Percentiles rank a stretch among this genome's conserved stretches.
Evolutionary conservation across 2,797 vertebrate species (phyloP).

Genomic region (Malacoraja senta): DNA sequence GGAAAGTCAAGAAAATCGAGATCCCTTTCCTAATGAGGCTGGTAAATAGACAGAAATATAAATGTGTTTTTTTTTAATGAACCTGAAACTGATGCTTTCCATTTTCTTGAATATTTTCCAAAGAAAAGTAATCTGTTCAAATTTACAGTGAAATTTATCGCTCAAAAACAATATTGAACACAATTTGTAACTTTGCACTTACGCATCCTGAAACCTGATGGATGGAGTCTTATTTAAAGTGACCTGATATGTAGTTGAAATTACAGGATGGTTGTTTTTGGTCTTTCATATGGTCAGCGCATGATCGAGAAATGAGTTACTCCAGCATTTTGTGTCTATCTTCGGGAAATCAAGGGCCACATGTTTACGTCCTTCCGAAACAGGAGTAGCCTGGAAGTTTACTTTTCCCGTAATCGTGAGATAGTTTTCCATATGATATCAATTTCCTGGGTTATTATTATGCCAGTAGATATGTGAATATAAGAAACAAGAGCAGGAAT

Average conservation of each 20-base stretch:
- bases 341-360: background rate
- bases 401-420: background rate
- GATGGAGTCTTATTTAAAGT: background rate
- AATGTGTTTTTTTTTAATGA: constrained; percentile 20
- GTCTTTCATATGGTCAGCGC: background rate
- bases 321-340: too few species aligned
- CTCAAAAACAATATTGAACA: constrained; percentile 1
- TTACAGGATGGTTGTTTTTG: background rate
- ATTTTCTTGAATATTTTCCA: background rate
- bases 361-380: background rate
- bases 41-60: constrained; percentile 26
- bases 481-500: too few species aligned
- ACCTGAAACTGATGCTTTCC: background rate
- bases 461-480: background rate
- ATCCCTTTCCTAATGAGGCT: constrained; percentile 8
- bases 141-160: background rate
- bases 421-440: background rate
- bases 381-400: background rate
- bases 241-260: background rate
- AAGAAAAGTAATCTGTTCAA: constrained; percentile 8
- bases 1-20: constrained; percentile 50
- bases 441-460: background rate
- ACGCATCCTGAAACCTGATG: background rate
- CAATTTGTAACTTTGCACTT: background rate
- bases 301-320: background rate